Evolutionary conservation across 2,113 vertebrate genomes (phyloP).

Genomic region (Phoenicopterus ruber): DNA sequence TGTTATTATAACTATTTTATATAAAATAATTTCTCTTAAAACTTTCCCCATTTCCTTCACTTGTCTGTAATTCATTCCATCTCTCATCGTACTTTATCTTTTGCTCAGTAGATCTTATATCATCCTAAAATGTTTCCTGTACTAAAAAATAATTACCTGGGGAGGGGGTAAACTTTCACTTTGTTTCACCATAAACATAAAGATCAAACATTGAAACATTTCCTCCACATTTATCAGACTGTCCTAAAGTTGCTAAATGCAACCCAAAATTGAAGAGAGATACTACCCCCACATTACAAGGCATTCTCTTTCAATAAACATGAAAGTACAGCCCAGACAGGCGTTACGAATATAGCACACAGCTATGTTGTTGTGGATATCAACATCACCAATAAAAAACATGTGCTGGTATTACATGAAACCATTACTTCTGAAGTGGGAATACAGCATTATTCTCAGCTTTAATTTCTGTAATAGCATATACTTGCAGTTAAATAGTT

Average conservation of each 20-base stretch:
- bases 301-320: background rate
- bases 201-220: background rate
- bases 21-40: constrained; percentile 47
- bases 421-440: background rate
- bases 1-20: constrained; percentile 33
- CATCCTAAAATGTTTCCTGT: background rate
- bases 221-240: background rate
- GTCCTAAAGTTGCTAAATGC: background rate
- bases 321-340: background rate
- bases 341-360: background rate
- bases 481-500: background rate
- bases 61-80: constrained; percentile 7
- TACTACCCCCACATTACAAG: background rate
- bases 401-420: background rate
- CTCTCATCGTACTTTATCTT: background rate
- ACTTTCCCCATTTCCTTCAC: background rate
- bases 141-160: background rate
- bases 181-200: background rate
- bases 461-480: background rate
- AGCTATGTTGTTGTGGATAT: background rate
- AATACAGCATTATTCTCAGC: background rate
- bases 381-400: background rate
- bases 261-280: background rate
- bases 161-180: background rate
- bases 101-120: background rate